These are phyloP conservation scores for Trichonephila inaurata DNA, from an alignment of 1,140 invertebrate species.

Conservation along the genomic window DNA sequence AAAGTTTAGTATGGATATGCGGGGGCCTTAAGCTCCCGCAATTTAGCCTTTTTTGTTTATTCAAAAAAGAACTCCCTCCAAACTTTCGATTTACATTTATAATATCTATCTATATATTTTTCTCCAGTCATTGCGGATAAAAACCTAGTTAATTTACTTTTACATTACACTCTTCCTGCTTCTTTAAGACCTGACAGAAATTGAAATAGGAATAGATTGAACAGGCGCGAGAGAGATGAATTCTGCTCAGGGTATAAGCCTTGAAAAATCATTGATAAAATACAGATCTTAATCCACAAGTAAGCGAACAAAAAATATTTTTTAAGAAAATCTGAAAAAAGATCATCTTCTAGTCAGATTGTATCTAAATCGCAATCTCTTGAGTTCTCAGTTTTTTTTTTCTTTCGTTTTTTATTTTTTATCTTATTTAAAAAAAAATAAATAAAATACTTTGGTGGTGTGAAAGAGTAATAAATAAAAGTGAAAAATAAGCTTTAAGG, in stretches of 20 bases:
- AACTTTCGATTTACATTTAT: not conserved
- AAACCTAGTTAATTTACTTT: not conserved
- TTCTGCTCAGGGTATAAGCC: not conserved
- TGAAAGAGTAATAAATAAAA: not conserved
- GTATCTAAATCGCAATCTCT: constrained; percentile 4
- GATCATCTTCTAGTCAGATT: not conserved
- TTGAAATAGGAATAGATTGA: not conserved
- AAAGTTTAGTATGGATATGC: not conserved
- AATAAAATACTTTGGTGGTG: no score
- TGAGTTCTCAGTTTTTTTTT: not conserved
- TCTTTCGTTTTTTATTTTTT: not conserved
- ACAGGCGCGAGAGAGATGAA: not conserved
- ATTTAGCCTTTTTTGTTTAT: not conserved
- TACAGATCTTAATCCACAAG: constrained; percentile 4
- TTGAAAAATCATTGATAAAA: not conserved
- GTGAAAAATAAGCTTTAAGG: constrained; percentile 8
- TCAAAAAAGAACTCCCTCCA: not conserved
- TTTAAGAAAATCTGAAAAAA: not conserved
- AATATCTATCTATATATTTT: not conserved
- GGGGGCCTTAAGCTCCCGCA: not conserved
- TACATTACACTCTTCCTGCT: not conserved
- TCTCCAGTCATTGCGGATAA: not conserved
- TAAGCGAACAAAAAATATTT: not conserved
- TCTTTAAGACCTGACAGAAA: not conserved
- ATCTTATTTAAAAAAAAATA: no score